Evolutionary conservation across 2,113 vertebrate species (phyloP).

Genomic region (Pycnonotus jocosus): DNA sequence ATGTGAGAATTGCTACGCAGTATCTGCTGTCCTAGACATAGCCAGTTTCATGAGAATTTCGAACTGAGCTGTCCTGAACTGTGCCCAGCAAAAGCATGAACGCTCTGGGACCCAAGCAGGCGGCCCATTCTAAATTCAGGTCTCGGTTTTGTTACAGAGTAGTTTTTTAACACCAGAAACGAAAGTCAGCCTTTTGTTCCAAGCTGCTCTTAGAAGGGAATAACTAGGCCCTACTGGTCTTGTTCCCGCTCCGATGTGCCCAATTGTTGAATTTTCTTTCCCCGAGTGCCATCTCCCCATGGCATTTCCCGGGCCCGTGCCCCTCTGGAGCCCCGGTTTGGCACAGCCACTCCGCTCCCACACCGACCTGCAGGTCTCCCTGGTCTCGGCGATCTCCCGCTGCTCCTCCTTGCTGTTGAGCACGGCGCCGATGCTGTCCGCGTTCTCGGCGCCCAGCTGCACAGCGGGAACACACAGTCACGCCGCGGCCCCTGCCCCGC

Average conservation of each 20-base stretch:
- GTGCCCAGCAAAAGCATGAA: not conserved
- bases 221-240: not conserved
- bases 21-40: rapidly evolving
- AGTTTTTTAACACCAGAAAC: not conserved
- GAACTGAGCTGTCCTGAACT: not conserved
- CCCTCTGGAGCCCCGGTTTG: rapidly evolving
- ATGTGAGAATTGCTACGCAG: rapidly evolving
- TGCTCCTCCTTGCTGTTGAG: slow-evolving; percentile 95
- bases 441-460: slow-evolving; percentile 93
- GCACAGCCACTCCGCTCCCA: rapidly evolving
- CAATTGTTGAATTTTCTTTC: too few species aligned
- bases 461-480: not conserved
- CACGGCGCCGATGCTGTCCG: slow-evolving; percentile 93
- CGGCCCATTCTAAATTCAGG: rapidly evolving
- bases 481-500: not conserved
- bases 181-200: not conserved
- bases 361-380: slow-evolving; percentile 87
- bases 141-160: not conserved
- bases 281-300: rapidly evolving
- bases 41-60: not conserved
- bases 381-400: slow-evolving; percentile 91
- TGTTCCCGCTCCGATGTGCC: too few species aligned
- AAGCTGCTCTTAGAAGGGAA: not conserved
- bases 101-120: not conserved
- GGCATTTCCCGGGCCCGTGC: rapidly evolving